phyloP scores from a whole-genome alignment of 2,888 invertebrate species.

The Andrena haemorrhoa region DNA sequence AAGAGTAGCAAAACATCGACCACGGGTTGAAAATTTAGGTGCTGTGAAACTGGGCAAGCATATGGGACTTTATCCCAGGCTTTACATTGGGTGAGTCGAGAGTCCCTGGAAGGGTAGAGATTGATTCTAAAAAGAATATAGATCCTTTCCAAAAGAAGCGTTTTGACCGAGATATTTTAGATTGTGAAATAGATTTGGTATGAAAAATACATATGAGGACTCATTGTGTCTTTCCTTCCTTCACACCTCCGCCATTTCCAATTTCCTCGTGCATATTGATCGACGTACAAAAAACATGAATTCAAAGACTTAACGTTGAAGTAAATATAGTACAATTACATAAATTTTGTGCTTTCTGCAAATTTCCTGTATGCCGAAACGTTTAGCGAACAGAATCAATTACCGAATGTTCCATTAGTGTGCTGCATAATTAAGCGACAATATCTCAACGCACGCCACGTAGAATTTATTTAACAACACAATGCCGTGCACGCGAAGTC shows the following conservation, averaged over 20 bases:
- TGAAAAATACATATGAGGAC: too few relatives aligned
- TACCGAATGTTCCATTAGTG: not conserved
- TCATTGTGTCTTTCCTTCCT: too few relatives aligned
- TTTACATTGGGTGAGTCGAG: too few relatives aligned
- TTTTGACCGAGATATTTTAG: too few relatives aligned
- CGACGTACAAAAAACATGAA: not conserved
- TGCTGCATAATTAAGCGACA: not conserved
- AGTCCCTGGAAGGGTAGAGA: too few relatives aligned
- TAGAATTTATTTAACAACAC: not conserved
- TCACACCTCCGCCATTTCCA: too few relatives aligned
- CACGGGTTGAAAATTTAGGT: not conserved
- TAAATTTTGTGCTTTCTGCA: not conserved
- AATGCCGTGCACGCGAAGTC: not conserved
- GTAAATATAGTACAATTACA: not conserved
- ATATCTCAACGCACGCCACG: not conserved
- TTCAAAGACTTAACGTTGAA: not conserved
- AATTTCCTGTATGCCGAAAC: not conserved
- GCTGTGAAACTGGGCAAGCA: too few relatives aligned
- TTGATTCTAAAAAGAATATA: too few relatives aligned
- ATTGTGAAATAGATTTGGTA: not conserved
- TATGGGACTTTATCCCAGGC: too few relatives aligned
- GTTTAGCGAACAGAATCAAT: slow-evolving; percentile 1
- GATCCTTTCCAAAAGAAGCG: too few relatives aligned
- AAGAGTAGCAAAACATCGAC: not conserved
- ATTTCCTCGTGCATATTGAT: too few relatives aligned